Evolutionary conservation across 2,888 invertebrate genomes (phyloP), one percentile per base, ranked within the genome.

Genomic region (Argynnis bischoffii): DNA sequence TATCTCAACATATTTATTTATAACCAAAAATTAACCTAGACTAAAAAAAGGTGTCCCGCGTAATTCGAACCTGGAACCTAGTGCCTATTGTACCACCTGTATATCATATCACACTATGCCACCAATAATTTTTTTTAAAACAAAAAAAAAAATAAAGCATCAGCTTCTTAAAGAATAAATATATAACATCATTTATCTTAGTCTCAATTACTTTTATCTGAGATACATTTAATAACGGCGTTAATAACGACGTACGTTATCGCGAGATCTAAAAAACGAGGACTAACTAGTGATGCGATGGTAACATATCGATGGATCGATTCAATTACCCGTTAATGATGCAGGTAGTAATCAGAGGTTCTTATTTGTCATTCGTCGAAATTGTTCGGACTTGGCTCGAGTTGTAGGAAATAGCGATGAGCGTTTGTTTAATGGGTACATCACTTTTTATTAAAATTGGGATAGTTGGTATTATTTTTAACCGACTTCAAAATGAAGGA

Each of bases 321-420:
- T 83, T 85, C 88, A 86, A 89, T 90, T 87, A 85, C 82, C 78
- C 76, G 78, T 81, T 86, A 85, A 88, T 85, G 87, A 84, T 81
- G 81, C 76, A 78, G 79, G 76, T 83, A 83, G 84, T 82, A 87
- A 90, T 90, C 88, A 87, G 81, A 81, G 76, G 83, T 89, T 90
- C 88, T 87, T 88, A 90, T 91, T 90, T 89, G 87, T 91, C 91
- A 91, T 90, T 89, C 89, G 87, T 82, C 78, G 82, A 86, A 90
- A 91, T 90, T 89, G 86, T 81, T 81, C 55, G 26, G 61, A 63
- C 60, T 48, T 79, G 84, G 81, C 72, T 4, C 64, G 81, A 81
- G 79, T 68, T 69, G 70, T 1, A 66, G 69, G 75, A 56, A 56
- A 35, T 46, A 41, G 69, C 55, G 55, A 55, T 26, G 31, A 35